These are phyloP conservation scores for Crioceris asparagi DNA, from an alignment of 2,888 invertebrate genomes.

Conservation along the genomic window DNA sequence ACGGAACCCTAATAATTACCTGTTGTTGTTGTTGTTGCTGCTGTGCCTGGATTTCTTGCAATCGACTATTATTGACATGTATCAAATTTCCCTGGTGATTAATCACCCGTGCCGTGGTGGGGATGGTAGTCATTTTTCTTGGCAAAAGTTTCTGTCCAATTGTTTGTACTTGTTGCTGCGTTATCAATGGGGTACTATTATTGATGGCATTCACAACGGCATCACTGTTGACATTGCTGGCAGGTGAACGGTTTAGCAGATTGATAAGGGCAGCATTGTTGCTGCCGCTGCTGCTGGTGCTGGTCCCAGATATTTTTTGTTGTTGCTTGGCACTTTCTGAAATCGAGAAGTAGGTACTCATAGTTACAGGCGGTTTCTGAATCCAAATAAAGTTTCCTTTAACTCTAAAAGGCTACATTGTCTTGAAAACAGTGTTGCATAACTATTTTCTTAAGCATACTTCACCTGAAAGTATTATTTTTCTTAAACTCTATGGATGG, in stretches of 20 bases:
- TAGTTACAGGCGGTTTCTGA: too few species aligned
- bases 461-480: too few species aligned
- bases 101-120: constrained; percentile 28
- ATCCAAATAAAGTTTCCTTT: too few species aligned
- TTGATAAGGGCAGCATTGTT: constrained; percentile 68
- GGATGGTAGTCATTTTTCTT: not conserved
- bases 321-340: constrained; percentile 29
- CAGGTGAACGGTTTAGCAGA: constrained; percentile 66
- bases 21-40: constrained; percentile 23
- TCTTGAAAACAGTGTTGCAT: too few species aligned
- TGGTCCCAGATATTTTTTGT: constrained; percentile 12
- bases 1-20: too few species aligned
- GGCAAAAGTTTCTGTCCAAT: not conserved
- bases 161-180: not conserved
- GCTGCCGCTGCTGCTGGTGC: constrained; percentile 30
- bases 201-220: constrained; percentile 41
- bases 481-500: too few species aligned
- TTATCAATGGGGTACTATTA: constrained; percentile 15
- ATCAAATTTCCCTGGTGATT: constrained; percentile 37
- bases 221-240: constrained; percentile 44
- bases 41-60: constrained; percentile 24
- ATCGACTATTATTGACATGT: constrained; percentile 34
- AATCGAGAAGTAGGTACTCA: too few species aligned
- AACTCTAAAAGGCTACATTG: too few species aligned
- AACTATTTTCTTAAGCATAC: too few species aligned